Conservation (phyloP, 2,888 invertebrate species). For the Lycaena phlaeas region DNA sequence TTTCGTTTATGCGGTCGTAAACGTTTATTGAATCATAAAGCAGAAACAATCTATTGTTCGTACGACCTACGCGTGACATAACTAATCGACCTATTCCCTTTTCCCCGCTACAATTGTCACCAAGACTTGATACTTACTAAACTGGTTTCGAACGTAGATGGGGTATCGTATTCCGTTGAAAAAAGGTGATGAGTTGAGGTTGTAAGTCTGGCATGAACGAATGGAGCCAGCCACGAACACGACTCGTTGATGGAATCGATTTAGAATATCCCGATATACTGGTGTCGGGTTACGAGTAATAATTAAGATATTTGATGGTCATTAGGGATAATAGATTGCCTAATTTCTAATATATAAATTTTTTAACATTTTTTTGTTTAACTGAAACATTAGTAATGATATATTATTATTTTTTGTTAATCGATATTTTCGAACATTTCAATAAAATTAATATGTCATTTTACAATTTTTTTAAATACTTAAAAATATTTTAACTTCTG, state of each 20-base stretch:
- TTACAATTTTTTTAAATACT: no score
- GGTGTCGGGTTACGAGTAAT: slow-evolving; percentile 19
- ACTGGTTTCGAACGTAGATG: slow-evolving; percentile 37
- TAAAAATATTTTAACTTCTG: no score
- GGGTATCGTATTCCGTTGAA: slow-evolving; percentile 65
- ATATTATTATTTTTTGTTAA: no score
- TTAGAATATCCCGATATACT: slow-evolving; percentile 31
- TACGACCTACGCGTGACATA: slow-evolving; percentile 61
- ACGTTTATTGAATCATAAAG: slow-evolving; percentile 71
- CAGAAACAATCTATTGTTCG: slow-evolving; percentile 66
- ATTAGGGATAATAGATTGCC: slow-evolving; percentile 2
- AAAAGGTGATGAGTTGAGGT: slow-evolving; percentile 66
- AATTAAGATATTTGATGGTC: slow-evolving; percentile 34
- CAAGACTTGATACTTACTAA: slow-evolving; percentile 20
- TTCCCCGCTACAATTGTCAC: slow-evolving; percentile 69
- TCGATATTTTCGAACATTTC: no score
- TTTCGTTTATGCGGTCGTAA: slow-evolving; percentile 67
- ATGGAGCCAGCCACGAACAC: slow-evolving; percentile 40
- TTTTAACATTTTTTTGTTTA: no score
- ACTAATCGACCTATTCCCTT: slow-evolving; percentile 63
- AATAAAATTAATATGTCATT: no score
- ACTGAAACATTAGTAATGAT: no score
- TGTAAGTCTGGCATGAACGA: slow-evolving; percentile 50
- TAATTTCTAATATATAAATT: slow-evolving; percentile 5
- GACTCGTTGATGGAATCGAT: slow-evolving; percentile 29